A percentile compares a stretch with the other conserved stretches of the same genome.
Evolutionary conservation across 2,888 invertebrate species (phyloP).

Genomic region (Stictocephala bisonia): DNA sequence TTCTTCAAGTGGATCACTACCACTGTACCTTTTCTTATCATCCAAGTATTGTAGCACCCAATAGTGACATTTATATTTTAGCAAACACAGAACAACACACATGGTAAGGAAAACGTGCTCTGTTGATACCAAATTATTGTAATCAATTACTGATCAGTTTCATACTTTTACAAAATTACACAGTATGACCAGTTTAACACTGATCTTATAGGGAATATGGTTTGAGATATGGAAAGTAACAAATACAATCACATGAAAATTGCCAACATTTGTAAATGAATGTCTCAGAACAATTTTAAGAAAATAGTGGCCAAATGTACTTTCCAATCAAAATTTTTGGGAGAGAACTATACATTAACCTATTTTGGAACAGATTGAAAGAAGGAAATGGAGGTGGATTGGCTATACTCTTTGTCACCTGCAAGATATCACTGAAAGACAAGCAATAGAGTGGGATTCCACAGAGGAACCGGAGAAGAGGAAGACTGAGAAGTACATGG

Average conservation of each 20-base stretch:
- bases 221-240: not conserved
- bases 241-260: not conserved
- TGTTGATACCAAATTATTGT: too few relatives aligned
- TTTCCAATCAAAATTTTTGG: not conserved
- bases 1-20: too few relatives aligned
- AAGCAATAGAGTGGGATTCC: too few relatives aligned
- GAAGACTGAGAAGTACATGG: not conserved
- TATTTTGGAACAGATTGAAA: not conserved
- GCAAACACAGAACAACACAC: too few relatives aligned
- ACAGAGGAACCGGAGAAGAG: not conserved
- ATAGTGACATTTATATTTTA: too few relatives aligned
- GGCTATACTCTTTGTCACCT: not conserved
- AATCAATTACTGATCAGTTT: too few relatives aligned
- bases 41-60: too few relatives aligned
- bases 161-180: too few relatives aligned
- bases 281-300: not conserved
- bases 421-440: not conserved
- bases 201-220: too few relatives aligned
- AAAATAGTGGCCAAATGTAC: not conserved
- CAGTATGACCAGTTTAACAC: too few relatives aligned
- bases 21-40: too few relatives aligned
- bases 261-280: not conserved
- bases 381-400: conserved; percentile 1
- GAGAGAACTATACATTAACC: not conserved
- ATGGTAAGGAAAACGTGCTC: too few relatives aligned